phyloP scores from a whole-genome alignment of 2,113 vertebrate genomes.

The Scartelaos histophorus region DNA sequence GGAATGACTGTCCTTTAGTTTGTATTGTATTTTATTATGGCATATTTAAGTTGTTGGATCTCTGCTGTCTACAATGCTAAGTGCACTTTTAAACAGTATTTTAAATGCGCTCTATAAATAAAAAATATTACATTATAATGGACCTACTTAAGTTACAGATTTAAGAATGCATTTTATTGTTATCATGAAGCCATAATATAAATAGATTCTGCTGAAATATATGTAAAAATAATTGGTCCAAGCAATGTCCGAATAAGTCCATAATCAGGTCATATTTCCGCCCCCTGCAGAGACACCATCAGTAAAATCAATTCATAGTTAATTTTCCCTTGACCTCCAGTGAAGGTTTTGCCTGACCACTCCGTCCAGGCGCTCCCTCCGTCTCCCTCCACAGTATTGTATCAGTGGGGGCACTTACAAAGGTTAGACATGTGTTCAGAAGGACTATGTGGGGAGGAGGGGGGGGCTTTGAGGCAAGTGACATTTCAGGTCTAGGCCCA shows the following conservation, averaged over 20 bases:
- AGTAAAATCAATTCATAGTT: background rate
- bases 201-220: too few relatives aligned
- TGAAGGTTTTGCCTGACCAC: background rate
- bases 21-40: too few relatives aligned
- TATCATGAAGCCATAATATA: too few relatives aligned
- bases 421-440: constrained; percentile 4
- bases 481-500: constrained; percentile 9
- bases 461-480: constrained; percentile 15
- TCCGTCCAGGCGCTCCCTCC: background rate
- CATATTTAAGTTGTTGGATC: too few relatives aligned
- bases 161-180: too few relatives aligned
- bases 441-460: constrained; percentile 6
- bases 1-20: too few relatives aligned
- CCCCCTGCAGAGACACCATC: background rate
- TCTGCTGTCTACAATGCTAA: too few relatives aligned
- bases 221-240: background rate
- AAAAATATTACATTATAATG: too few relatives aligned
- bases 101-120: too few relatives aligned
- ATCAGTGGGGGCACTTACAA: constrained; percentile 1
- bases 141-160: too few relatives aligned
- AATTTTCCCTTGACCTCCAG: background rate
- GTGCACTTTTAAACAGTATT: too few relatives aligned
- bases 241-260: background rate
- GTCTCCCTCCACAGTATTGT: background rate
- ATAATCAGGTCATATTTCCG: background rate